phyloP scores from a whole-genome alignment of 2,888 invertebrate genomes.

The Lasius fuliginosus region DNA sequence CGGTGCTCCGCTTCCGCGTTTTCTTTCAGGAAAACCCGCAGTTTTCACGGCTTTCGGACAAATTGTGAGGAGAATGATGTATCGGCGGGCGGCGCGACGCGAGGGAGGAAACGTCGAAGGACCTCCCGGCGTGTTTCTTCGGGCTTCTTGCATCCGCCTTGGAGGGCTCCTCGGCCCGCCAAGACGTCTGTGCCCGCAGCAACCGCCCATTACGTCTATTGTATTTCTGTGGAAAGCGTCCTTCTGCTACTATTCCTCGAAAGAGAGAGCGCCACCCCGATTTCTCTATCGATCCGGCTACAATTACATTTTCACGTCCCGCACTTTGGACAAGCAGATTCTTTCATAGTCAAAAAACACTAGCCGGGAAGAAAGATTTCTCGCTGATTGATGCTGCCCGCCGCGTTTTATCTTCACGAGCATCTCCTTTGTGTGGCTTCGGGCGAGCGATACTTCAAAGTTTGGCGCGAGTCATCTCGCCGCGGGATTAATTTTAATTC shows the following conservation, averaged over 20 bases:
- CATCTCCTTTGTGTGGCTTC: constrained; percentile 67
- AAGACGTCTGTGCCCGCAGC: constrained; percentile 81
- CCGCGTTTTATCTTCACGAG: constrained; percentile 70
- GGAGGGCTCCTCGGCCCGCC: constrained; percentile 72
- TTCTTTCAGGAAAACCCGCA: constrained; percentile 68
- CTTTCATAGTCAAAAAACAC: constrained; percentile 64
- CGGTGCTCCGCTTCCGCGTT: constrained; percentile 66
- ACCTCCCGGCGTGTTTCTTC: constrained; percentile 78
- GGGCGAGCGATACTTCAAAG: constrained; percentile 48
- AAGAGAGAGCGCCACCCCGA: constrained; percentile 35
- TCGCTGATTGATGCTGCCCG: constrained; percentile 63
- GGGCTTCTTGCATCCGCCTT: constrained; percentile 76
- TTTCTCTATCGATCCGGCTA: constrained; percentile 51
- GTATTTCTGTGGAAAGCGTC: constrained; percentile 76
- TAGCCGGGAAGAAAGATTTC: constrained; percentile 62
- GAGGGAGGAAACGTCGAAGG: constrained; percentile 76
- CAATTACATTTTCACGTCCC: constrained; percentile 75
- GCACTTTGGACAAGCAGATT: constrained; percentile 60
- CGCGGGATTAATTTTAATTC: constrained; percentile 67
- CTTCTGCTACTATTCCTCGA: constrained; percentile 26
- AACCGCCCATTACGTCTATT: constrained; percentile 82
- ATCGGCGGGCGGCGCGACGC: constrained; percentile 74
- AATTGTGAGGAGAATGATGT: constrained; percentile 84
- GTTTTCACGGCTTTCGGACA: constrained; percentile 82
- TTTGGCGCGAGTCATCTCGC: constrained; percentile 63